Evolutionary conservation across 2,888 invertebrate species (phyloP).

Genomic region (Limnephilus marmoratus): DNA sequence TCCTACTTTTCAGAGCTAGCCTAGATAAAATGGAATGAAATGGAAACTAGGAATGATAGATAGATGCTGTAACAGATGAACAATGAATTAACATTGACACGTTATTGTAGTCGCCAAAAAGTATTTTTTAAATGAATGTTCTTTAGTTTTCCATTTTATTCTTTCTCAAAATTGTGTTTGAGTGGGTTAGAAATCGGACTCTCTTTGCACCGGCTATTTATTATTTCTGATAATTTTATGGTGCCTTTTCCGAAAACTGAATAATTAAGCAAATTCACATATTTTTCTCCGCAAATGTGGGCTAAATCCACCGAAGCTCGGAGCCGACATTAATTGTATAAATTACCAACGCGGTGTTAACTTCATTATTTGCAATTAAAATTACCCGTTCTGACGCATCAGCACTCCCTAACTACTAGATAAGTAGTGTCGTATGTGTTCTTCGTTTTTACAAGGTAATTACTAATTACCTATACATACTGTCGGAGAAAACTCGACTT

Average conservation of each 20-base stretch:
- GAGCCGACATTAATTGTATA: conserved; percentile 53
- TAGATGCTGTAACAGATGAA: not conserved
- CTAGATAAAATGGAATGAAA: too few species aligned
- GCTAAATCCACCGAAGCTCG: not conserved
- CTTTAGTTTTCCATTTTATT: not conserved
- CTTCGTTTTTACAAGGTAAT: not conserved
- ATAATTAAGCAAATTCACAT: conserved; percentile 39
- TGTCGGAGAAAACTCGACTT: not conserved
- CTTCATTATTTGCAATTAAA: conserved; percentile 30
- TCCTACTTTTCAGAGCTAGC: too few species aligned
- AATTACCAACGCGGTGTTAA: conserved; percentile 15
- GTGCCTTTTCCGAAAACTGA: conserved; percentile 56
- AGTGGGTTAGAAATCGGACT: conserved; percentile 23
- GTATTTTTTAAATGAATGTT: not conserved
- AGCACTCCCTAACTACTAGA: not conserved
- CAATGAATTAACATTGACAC: not conserved
- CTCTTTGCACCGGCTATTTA: conserved; percentile 23
- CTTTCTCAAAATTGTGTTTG: not conserved
- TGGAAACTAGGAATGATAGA: not conserved
- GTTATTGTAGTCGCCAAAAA: not conserved
- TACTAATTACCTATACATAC: not conserved
- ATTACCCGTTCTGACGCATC: conserved; percentile 3
- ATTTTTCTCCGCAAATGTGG: conserved; percentile 6
- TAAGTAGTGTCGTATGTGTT: not conserved
- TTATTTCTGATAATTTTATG: conserved; percentile 54